phyloP scores from a whole-genome alignment of 2,888 invertebrate species.

The Orthosia incerta region DNA sequence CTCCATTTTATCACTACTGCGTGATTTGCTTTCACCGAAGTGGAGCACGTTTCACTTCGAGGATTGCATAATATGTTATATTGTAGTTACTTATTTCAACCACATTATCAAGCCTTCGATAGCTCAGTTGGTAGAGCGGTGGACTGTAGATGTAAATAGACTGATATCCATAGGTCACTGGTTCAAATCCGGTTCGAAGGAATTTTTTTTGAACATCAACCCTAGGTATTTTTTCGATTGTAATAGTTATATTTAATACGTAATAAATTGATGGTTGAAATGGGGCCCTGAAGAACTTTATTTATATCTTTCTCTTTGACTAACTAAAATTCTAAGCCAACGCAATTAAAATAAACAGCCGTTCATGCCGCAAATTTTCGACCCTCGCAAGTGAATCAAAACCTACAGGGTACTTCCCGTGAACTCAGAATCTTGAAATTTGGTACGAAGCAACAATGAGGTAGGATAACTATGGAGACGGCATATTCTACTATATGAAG shows the following conservation, averaged over 20 bases:
- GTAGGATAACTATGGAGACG: too few species aligned
- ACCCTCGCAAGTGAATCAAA: too few species aligned
- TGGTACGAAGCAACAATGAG: too few species aligned
- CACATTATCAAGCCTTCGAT: constrained; percentile 81
- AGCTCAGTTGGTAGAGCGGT: constrained; percentile 91
- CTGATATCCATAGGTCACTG: constrained; percentile 91
- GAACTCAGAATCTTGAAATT: too few species aligned
- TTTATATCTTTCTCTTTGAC: constrained; percentile 39
- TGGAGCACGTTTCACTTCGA: constrained; percentile 36
- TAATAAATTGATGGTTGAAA: constrained; percentile 87
- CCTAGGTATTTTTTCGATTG: too few species aligned
- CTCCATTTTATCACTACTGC: constrained; percentile 30
- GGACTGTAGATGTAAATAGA: constrained; percentile 82
- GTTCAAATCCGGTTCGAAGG: constrained; percentile 92
- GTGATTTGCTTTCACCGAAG: constrained; percentile 5
- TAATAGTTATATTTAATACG: too few species aligned
- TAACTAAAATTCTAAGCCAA: too few species aligned
- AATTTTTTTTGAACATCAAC: constrained; percentile 49
- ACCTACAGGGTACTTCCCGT: too few species aligned
- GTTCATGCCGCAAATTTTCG: too few species aligned
- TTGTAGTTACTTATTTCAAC: constrained; percentile 13
- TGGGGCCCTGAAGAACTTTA: constrained; percentile 89
- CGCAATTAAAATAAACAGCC: too few species aligned
- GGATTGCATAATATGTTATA: constrained; percentile 33
- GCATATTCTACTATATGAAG: too few species aligned